Percentiles rank a stretch among this genome's conserved stretches.
These are phyloP conservation scores for Ptilorrhoa leucosticta DNA, from an alignment of 2,113 vertebrate species.

Conservation along the genomic window DNA sequence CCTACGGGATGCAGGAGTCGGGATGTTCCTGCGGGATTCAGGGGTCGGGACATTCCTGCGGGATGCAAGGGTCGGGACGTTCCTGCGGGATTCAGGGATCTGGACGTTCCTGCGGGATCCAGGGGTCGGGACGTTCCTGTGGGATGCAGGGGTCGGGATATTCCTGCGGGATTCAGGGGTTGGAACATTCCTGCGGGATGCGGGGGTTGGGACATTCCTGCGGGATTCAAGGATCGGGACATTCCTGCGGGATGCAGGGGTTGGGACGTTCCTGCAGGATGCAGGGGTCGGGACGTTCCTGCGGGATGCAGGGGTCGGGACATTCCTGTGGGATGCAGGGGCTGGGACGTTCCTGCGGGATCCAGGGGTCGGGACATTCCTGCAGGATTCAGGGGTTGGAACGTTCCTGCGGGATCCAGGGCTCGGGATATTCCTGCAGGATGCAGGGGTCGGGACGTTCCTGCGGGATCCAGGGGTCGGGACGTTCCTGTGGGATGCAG, in stretches of 20 bases:
- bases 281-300: fast-evolving
- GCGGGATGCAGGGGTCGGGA: neutral
- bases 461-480: neutral
- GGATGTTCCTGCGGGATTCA: too few species aligned
- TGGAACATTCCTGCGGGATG: neutral
- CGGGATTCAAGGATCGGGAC: fast-evolving
- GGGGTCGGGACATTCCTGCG: fast-evolving
- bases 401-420: neutral
- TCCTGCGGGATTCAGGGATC: neutral
- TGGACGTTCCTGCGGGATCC: too few species aligned
- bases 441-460: fast-evolving
- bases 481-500: neutral
- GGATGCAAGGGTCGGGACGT: fast-evolving
- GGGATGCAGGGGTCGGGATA: neutral
- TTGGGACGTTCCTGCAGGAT: too few species aligned
- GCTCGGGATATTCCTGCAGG: too few species aligned
- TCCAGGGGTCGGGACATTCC: fast-evolving
- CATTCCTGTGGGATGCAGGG: neutral
- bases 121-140: fast-evolving
- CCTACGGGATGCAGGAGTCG: neutral
- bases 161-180: neutral
- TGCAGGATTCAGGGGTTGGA: neutral
- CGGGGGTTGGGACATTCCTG: too few species aligned
- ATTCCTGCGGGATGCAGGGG: neutral
- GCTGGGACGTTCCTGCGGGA: too few species aligned